Base-by-base conservation (phyloP, 2,888 invertebrate genomes). In the Euproctis similis region DNA sequence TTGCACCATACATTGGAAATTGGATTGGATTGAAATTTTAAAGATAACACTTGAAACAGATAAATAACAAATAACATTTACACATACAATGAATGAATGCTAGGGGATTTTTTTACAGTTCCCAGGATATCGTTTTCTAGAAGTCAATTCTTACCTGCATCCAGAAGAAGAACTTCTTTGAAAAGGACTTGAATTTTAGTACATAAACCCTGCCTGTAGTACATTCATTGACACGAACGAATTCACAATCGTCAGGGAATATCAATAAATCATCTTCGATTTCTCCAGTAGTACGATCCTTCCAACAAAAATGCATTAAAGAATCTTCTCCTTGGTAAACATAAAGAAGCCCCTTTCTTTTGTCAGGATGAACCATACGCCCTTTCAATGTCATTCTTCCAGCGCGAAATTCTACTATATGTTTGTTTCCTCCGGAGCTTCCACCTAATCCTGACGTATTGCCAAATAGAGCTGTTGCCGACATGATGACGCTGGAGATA, bases 281-380 rank as follows among this genome's bases (percentile, higher is more conserved):
- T 46, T 92, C 90, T 28, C 97, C 96, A 24, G 92, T 90, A 23
- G 93, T 92, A 25, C 99, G 90, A 80, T 99, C 98, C 81, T 98
- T 98, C 99, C 99, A 99, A 74, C 98, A 98, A 68, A 99, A 98
- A 80, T 99, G 99, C 93, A 98, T 97, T 32, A 99, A 48, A 1
- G 96, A 95, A 75, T 99, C 99, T 51, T 98, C 97, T 28, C 96
- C 94, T 72, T 98, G 98, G 66, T 96, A 95, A 31, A 99, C 90
- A 67, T 97, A 99, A 8, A 98, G 87, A 13, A 94, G 85, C 3
- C 99, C 99, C 84, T 98, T 98, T 56, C 97, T 90, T 49, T 94
- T 94, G 68, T 98, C 97, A 2, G 98, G 95, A 69, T 92, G 90
- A 2, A 97, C 96, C 92, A 95, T 96, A 59, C 94, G 94, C 23